Percentiles rank a stretch among this genome's conserved stretches.
phyloP scores from a whole-genome alignment of 2,113 vertebrate species.

The Indicator maculatus region DNA sequence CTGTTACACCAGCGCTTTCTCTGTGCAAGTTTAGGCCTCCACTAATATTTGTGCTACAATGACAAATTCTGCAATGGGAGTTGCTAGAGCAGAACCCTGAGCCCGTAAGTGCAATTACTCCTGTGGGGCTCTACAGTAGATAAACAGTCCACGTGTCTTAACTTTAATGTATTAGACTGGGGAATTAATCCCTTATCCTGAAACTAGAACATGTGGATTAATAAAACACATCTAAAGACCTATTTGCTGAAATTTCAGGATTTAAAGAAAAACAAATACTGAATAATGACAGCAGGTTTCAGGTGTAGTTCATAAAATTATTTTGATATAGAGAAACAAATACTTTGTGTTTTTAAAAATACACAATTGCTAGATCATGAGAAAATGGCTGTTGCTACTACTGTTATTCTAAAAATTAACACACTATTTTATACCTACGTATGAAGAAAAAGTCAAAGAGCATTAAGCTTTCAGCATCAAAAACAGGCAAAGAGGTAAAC shows the following conservation, averaged over 20 bases:
- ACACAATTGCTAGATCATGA: not conserved
- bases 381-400: not conserved
- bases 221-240: not conserved
- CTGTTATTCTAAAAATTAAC: not conserved
- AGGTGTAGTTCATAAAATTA: not conserved
- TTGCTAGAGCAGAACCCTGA: not conserved
- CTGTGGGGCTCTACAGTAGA: not conserved
- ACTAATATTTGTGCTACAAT: not conserved
- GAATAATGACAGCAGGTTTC: not conserved
- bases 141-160: not conserved
- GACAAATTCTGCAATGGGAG: not conserved
- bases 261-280: not conserved
- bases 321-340: not conserved
- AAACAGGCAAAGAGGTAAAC: not conserved
- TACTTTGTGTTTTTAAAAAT: not conserved
- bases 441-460: not conserved
- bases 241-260: not conserved
- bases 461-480: not conserved
- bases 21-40: not conserved
- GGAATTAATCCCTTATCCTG: not conserved
- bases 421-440: not conserved
- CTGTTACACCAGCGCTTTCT: not conserved
- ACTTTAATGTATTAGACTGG: not conserved
- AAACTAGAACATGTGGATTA: not conserved
- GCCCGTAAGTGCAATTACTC: not conserved